A percentile compares a stretch with the other conserved stretches of the same genome.
These are phyloP conservation scores for Caenorhabditis sp. DNA, from an alignment of 2,888 invertebrate genomes.

Conservation along the genomic window DNA sequence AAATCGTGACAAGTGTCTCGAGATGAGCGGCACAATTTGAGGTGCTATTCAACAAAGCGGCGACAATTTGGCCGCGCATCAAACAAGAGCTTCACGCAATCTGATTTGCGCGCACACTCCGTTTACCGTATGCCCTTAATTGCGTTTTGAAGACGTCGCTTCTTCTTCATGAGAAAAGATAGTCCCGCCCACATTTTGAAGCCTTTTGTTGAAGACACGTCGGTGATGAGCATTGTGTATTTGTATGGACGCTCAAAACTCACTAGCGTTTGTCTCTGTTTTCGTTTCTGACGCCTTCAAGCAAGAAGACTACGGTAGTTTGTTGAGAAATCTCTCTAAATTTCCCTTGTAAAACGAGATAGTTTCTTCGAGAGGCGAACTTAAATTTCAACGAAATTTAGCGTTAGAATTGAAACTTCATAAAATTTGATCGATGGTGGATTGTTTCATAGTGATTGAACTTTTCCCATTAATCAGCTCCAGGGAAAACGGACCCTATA, in stretches of 20 bases:
- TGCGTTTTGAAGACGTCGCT: slow-evolving; percentile 64
- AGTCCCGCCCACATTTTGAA: slow-evolving; percentile 37
- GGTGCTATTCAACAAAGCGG: slow-evolving; percentile 63
- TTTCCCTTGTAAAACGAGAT: background rate
- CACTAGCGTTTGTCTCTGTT: slow-evolving; percentile 43
- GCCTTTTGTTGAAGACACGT: slow-evolving; percentile 40
- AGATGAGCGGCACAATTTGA: slow-evolving; percentile 50
- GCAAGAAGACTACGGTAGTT: slow-evolving; percentile 40
- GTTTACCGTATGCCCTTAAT: slow-evolving; percentile 70
- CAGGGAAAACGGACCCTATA: no score
- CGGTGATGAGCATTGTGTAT: slow-evolving; percentile 50
- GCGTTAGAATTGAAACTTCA: no score
- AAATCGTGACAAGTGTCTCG: slow-evolving; percentile 49
- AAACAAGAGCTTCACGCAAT: slow-evolving; percentile 73
- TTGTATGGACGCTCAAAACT: slow-evolving; percentile 30
- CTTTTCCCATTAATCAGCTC: no score
- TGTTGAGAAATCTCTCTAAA: background rate
- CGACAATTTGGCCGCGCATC: slow-evolving; percentile 67
- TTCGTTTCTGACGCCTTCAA: slow-evolving; percentile 26
- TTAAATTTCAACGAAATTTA: no score
- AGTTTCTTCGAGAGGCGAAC: background rate
- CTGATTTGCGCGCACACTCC: slow-evolving; percentile 64
- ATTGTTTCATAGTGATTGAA: no score
- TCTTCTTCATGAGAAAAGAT: slow-evolving; percentile 34
- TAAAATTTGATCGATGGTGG: no score